Base-by-base conservation (phyloP, 2,113 vertebrate species). In the Ancistrus triradiatus region DNA sequence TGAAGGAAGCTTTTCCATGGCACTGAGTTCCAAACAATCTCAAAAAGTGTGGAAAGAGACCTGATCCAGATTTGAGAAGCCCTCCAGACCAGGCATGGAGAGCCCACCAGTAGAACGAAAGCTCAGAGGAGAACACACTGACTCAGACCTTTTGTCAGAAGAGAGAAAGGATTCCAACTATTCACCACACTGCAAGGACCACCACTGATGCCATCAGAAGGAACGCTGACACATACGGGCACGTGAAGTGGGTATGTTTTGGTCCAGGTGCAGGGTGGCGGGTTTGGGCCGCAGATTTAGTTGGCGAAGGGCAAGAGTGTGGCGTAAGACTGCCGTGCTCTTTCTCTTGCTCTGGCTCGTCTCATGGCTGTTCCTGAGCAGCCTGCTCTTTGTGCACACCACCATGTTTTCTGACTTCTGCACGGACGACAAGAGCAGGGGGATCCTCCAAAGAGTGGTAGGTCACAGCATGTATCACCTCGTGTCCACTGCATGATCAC, bases 371-470 rank as follows among this genome's bases (percentile, higher is more conserved):
- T 74, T 93, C 74, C 79, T 86, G 68, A 90, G 90, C 50, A 84
- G 86, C 21, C 74, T 93, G 83, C 83, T 95, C 24, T 86, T 93
- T 66, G 86, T 91, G 44, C 91, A 88, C 82, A 80, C 88, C 64
- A 87, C 78, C 73, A 88, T 89, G 78, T 85, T 92, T 74, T 90
- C 93, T 0, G 93, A 93, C 80, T 90, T 84, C 84, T 97, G 94
- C 90, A 93, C 90, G 0, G 92, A 94, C n/a, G 86, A 91, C 82
- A 86, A 85, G 73, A 94, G 93, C 83, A 88, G 75, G 58, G 81
- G 79, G 78, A 92, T 95, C 71, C 89, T 97, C 79, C 90, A 90
- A n/a, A 83, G 84, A 55, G 89, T 97, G 92, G 94, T 97, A 91
- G 79, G 93, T 69, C 24, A 0, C n/a, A 7, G 28, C 43, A 53